These are phyloP conservation scores for Sebastes vulpes DNA, from an alignment of 2,797 vertebrate species.

Conservation along the genomic window DNA sequence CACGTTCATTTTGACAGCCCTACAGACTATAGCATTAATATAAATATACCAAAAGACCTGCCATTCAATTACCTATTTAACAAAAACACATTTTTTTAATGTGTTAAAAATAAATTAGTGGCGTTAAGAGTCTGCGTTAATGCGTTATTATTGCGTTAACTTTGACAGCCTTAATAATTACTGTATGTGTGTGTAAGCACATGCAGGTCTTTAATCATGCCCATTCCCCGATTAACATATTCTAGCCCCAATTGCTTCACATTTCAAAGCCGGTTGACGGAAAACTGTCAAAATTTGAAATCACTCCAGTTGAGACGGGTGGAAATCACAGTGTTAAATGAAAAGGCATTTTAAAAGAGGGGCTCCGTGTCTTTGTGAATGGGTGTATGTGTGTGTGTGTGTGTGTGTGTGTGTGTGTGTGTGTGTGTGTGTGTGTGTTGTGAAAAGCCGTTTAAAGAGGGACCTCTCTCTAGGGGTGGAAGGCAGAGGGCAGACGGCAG, in stretches of 20 bases:
- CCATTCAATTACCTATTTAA: no score
- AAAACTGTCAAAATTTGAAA: constrained; percentile 50
- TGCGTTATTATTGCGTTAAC: no score
- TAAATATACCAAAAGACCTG: no score
- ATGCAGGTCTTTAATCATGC: not conserved
- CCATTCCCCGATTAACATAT: constrained; percentile 1
- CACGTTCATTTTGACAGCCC: no score
- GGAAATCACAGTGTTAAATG: constrained; percentile 42
- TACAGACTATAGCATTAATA: no score
- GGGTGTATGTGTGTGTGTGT: not conserved
- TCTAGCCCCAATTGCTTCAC: constrained; percentile 39
- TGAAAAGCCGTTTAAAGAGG: constrained; percentile 44
- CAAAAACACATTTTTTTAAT: no score
- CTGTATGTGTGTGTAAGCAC: not conserved
- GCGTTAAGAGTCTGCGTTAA: no score
- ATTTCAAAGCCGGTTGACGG: constrained; percentile 40
- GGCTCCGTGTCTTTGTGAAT: not conserved
- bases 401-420: not conserved
- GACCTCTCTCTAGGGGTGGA: constrained; percentile 29
- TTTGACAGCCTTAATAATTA: no score
- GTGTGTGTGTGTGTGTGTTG: not conserved
- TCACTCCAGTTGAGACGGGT: constrained; percentile 25
- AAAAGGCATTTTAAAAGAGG: constrained; percentile 44
- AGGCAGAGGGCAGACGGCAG: constrained; percentile 35
- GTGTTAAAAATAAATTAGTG: no score